A percentile compares a stretch with the other conserved stretches of the same genome.
These are phyloP conservation scores for Hyposmocoma kahamanoa DNA, from an alignment of 1,140 invertebrate species.

Conservation along the genomic window DNA sequence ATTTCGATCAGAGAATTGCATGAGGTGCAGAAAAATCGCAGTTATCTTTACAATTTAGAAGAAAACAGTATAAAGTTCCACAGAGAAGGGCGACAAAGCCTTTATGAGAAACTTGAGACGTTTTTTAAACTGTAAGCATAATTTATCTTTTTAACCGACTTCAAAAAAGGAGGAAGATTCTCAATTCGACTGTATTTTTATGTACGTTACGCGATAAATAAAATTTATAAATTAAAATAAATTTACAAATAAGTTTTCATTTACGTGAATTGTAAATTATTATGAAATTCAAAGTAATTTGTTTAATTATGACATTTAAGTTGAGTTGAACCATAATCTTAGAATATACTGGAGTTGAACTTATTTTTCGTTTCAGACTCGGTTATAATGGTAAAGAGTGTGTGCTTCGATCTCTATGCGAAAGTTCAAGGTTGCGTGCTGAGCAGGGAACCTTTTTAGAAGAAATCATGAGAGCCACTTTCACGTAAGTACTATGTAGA, in stretches of 20 bases:
- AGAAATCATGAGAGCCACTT: conserved; percentile 75
- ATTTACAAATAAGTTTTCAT: no score
- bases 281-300: no score
- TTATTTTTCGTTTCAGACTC: conserved; percentile 59
- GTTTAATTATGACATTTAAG: no score
- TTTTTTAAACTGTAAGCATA: conserved; percentile 75
- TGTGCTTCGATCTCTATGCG: conserved; percentile 75
- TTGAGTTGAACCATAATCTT: no score
- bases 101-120: conserved; percentile 76
- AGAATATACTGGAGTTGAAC: no score
- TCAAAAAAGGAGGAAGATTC: neutral
- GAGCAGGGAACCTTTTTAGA: conserved; percentile 73
- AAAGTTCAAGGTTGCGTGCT: conserved; percentile 56
- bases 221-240: no score
- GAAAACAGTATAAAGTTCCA: conserved; percentile 67
- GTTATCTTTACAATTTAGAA: conserved; percentile 53
- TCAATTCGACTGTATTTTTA: neutral
- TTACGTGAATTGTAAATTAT: no score
- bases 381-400: conserved; percentile 74
- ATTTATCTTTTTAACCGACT: neutral
- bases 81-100: conserved; percentile 68
- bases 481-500: conserved; percentile 72
- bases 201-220: no score
- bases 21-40: conserved; percentile 43
- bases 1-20: conserved; percentile 53